A percentile compares a stretch with the other conserved stretches of the same genome.
phyloP scores from a whole-genome alignment of 2,888 invertebrate species.

The Ceraclea dissimilis region DNA sequence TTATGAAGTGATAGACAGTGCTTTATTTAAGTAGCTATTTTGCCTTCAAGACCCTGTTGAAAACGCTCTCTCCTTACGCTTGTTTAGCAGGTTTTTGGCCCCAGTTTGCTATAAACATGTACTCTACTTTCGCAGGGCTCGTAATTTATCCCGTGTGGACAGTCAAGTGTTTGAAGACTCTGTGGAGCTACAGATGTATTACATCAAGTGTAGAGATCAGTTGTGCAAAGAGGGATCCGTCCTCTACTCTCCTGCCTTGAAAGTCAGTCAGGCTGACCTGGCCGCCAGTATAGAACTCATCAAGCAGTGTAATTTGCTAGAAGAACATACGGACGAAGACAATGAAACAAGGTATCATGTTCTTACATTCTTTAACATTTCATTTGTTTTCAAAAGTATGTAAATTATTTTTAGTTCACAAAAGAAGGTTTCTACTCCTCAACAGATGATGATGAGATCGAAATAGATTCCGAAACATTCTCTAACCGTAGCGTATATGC shows the following conservation, averaged over 20 bases:
- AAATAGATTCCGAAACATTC: too few relatives aligned
- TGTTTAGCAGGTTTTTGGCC: too few relatives aligned
- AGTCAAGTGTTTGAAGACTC: slow-evolving; percentile 95
- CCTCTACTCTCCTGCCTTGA: slow-evolving; percentile 80
- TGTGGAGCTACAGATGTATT: slow-evolving; percentile 85
- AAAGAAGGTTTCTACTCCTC: neutral
- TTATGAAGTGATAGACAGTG: too few relatives aligned
- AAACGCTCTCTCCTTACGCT: too few relatives aligned
- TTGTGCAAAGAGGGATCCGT: slow-evolving; percentile 72
- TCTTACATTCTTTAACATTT: slow-evolving; percentile 1
- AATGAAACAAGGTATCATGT: slow-evolving; percentile 41
- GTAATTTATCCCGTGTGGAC: slow-evolving; percentile 81
- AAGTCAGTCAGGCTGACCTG: slow-evolving; percentile 71
- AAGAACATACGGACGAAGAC: slow-evolving; percentile 75
- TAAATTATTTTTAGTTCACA: neutral
- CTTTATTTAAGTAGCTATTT: too few relatives aligned
- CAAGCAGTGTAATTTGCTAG: slow-evolving; percentile 66
- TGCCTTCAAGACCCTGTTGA: too few relatives aligned
- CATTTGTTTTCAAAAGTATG: too few relatives aligned
- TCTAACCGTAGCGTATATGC: too few relatives aligned
- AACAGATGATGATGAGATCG: too few relatives aligned
- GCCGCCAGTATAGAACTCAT: slow-evolving; percentile 66
- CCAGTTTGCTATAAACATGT: too few relatives aligned
- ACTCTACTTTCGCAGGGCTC: slow-evolving; percentile 55
- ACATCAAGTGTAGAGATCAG: slow-evolving; percentile 65